Evolutionary conservation across 1,140 invertebrate genomes (phyloP).

Genomic region (Drosophila dunni): DNA sequence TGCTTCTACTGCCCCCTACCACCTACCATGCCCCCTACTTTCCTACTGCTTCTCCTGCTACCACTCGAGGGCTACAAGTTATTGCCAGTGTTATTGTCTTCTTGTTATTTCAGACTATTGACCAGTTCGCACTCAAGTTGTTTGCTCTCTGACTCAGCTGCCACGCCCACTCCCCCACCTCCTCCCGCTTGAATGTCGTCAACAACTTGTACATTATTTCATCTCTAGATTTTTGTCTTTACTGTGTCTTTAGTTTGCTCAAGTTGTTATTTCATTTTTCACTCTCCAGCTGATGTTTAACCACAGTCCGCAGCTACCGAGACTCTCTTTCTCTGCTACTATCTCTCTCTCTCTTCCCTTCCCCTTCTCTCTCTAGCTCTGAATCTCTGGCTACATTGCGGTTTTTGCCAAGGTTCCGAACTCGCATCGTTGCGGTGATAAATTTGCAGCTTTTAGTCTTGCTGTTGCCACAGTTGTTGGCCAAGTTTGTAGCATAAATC

Average conservation of each 20-base stretch:
- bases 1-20: no score
- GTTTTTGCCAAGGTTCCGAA: conserved; percentile 14
- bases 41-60: not conserved
- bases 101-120: conserved; percentile 81
- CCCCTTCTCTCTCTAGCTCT: not conserved
- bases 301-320: conserved; percentile 25
- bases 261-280: conserved; percentile 78
- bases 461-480: conserved; percentile 15
- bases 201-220: conserved; percentile 49
- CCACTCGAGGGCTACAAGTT: conserved; percentile 57
- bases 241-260: conserved; percentile 45
- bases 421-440: conserved; percentile 52
- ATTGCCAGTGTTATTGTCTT: conserved; percentile 81
- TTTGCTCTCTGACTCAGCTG: conserved; percentile 47
- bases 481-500: conserved; percentile 68
- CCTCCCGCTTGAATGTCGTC: conserved; percentile 7
- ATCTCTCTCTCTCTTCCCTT: not conserved
- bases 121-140: conserved; percentile 75
- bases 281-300: conserved; percentile 70
- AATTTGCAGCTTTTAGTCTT: conserved; percentile 46
- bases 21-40: not conserved
- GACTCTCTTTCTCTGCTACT: not conserved
- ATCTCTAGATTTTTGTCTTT: conserved; percentile 20
- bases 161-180: not conserved
- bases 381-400: conserved; percentile 16